A percentile compares a stretch with the other conserved stretches of the same genome.
Evolutionary conservation across 2,797 vertebrate species (phyloP).

Genomic region (Pygocentrus nattereri): DNA sequence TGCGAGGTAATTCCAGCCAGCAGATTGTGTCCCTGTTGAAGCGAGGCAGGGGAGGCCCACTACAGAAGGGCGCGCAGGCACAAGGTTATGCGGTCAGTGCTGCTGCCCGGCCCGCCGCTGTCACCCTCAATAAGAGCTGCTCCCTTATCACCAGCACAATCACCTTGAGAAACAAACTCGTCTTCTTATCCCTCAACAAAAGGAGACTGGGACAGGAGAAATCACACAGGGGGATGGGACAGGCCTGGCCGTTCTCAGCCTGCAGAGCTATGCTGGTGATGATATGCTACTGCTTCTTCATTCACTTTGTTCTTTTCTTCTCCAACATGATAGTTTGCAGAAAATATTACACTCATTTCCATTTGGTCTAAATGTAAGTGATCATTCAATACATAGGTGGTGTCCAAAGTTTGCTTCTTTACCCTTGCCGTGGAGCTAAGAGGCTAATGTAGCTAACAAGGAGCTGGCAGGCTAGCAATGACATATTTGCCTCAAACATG

Average conservation of each 20-base stretch:
- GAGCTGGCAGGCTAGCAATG: neutral
- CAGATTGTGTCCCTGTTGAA: conserved; percentile 79
- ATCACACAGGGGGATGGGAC: conserved; percentile 8
- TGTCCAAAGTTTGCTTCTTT: too few relatives aligned
- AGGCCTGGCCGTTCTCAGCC: conserved; percentile 19
- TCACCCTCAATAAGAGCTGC: conserved; percentile 82
- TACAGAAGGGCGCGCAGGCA: conserved; percentile 71
- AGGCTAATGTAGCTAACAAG: neutral
- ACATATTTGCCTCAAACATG: neutral
- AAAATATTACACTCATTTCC: neutral
- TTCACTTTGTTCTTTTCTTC: neutral
- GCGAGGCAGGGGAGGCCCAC: conserved; percentile 68
- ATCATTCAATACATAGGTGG: neutral
- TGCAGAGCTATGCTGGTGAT: neutral
- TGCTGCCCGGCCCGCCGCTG: conserved; percentile 76
- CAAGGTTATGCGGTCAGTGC: conserved; percentile 78
- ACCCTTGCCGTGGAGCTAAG: neutral
- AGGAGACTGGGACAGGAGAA: conserved; percentile 40
- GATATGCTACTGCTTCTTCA: conserved; percentile 6
- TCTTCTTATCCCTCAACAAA: conserved; percentile 67
- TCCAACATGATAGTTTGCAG: neutral
- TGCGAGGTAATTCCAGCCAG: conserved; percentile 80
- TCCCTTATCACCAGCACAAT: conserved; percentile 83
- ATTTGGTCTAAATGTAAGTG: neutral
- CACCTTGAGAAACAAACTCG: conserved; percentile 83